phyloP scores from a whole-genome alignment of 2,888 invertebrate genomes.

The Machimus atricapillus region DNA sequence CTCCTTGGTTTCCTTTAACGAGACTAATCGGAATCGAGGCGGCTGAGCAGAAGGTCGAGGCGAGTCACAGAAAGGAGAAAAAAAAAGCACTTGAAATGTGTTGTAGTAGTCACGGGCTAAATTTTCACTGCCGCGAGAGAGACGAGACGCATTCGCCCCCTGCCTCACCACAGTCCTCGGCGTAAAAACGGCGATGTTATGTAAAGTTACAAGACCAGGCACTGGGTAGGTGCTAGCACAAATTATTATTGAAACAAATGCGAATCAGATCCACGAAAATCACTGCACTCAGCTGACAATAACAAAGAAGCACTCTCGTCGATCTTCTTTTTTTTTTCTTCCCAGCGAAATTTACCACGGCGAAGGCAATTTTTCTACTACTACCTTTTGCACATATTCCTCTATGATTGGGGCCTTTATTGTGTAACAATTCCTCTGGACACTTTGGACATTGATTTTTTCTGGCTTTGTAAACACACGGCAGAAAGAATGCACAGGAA shows the following conservation, averaged over 20 bases:
- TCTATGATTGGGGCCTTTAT: background rate
- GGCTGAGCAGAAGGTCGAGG: background rate
- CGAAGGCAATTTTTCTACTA: background rate
- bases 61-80: background rate
- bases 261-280: background rate
- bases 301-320: background rate
- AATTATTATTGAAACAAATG: background rate
- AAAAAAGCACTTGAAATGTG: background rate
- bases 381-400: conserved; percentile 40
- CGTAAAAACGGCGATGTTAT: background rate
- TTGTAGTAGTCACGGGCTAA: background rate
- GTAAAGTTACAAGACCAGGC: background rate
- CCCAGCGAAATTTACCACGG: background rate
- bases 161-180: background rate
- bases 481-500: background rate
- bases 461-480: background rate
- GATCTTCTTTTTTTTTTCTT: background rate
- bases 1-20: background rate
- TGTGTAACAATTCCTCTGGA: conserved; percentile 8
- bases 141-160: background rate
- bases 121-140: background rate
- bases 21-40: background rate
- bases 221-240: background rate
- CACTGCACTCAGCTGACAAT: background rate
- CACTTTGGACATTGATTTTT: conserved; percentile 27